These are phyloP conservation scores for Volucella inanis DNA, from an alignment of 2,888 invertebrate genomes.

Conservation along the genomic window DNA sequence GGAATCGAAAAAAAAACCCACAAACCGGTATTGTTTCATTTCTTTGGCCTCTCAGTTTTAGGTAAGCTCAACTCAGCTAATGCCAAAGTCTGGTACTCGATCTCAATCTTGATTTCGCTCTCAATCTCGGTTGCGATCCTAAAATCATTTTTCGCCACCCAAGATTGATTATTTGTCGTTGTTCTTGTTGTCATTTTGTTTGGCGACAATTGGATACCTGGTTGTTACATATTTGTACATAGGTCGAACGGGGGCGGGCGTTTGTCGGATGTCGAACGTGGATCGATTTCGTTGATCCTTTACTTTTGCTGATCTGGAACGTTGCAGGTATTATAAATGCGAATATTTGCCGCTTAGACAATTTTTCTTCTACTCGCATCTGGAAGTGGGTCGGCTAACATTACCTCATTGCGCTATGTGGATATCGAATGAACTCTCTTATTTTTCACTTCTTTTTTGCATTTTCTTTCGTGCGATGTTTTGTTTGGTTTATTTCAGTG, in stretches of 20 bases:
- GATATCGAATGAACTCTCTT: conserved; percentile 38
- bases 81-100: conserved; percentile 7
- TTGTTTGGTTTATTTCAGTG: neutral
- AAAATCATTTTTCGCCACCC: conserved; percentile 40
- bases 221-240: conserved; percentile 2
- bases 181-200: conserved; percentile 8
- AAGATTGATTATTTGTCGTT: conserved; percentile 32
- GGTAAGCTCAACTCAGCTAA: neutral
- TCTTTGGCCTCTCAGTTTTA: conserved; percentile 40
- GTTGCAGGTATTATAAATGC: conserved; percentile 36
- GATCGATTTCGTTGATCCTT: conserved; percentile 45
- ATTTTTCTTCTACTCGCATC: conserved; percentile 16
- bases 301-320: conserved; percentile 33
- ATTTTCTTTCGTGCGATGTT: neutral
- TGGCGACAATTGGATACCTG: conserved; percentile 46
- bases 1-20: conserved; percentile 35
- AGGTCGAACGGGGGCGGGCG: conserved; percentile 40
- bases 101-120: conserved; percentile 11
- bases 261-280: conserved; percentile 4
- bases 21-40: conserved; percentile 62
- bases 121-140: neutral
- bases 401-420: conserved; percentile 55
- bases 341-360: conserved; percentile 37
- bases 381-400: conserved; percentile 63
- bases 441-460: neutral